Base-by-base conservation (phyloP, 1,140 invertebrate genomes). In the Drosophila funebris region DNA sequence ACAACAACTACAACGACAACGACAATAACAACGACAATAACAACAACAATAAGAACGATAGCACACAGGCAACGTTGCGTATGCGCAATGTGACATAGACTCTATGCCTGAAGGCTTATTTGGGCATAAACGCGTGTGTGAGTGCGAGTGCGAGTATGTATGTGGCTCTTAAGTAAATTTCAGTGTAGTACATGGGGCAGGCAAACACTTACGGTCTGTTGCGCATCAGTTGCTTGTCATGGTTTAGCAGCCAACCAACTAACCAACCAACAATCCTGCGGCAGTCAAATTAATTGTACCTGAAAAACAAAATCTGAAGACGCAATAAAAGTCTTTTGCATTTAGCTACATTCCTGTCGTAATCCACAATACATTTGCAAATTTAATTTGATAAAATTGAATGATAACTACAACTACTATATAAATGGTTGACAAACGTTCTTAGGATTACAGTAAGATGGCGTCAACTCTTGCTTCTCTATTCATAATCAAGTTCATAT, bases 121-220 rank as follows among this genome's bases (percentile, higher is more conserved):
- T 72, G 27, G 43, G 31, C 37, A 11, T 52, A 13, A 4, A 24
- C n/a, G 22, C 14, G 14, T 6, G 20, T 46, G 29, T 31, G 58
- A 48, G 37, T 54, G 64, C 29, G 41, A 20, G 63, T 48, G 66
- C 56, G 37, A 18, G 53, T 11, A 46, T 44, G 68, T 62, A 29
- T 24, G 27, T 54, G 14, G 14, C 44, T 48, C 53, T 72, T 73
- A 73, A 73, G 70, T 73, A 73, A 73, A 73, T 73, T 73, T 68
- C 70, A 73, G 63, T 61, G 70, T 73, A 61, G 7, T 61, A 57
- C 60, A 71, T 50, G 61, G 24, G 13, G 37, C 56, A 33, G 64
- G 71, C 71, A 73, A 73, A 73, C 71, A 73, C 64, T 73, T 69
- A 56, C 64, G 71, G 50, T 69, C 71, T 69, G 71, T 69, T 73